These are phyloP conservation scores for Pelvicachromis taeniatus DNA, from an alignment of 2,113 vertebrate species.

Conservation along the genomic window DNA sequence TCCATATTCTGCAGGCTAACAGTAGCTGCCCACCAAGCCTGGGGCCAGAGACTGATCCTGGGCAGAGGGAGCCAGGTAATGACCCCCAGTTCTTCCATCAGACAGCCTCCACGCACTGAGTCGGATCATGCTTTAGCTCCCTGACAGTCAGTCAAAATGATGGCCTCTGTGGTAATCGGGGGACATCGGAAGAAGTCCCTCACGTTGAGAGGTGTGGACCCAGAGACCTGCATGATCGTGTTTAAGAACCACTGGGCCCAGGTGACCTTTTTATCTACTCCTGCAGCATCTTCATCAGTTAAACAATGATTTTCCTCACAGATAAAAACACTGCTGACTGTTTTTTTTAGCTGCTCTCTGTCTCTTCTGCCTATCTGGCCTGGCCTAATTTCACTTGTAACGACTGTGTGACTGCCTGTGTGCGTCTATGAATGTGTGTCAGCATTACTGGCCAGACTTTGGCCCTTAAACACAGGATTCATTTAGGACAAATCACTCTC, in stretches of 20 bases:
- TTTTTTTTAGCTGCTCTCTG: not conserved
- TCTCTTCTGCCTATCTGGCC: not conserved
- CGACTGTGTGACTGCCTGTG: not conserved
- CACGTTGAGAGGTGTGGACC: constrained; percentile 87
- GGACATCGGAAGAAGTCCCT: constrained; percentile 77
- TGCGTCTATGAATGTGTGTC: constrained; percentile 6
- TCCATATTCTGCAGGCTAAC: not conserved
- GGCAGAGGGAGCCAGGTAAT: not conserved
- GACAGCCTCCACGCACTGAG: not conserved
- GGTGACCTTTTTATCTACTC: not conserved
- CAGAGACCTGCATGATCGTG: constrained; percentile 97
- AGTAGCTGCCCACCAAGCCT: not conserved
- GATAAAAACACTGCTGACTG: not conserved
- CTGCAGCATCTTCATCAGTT: not conserved
- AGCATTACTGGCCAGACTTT: constrained; percentile 23
- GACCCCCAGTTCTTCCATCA: not conserved
- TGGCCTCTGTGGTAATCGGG: constrained; percentile 79
- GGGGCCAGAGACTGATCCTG: not conserved
- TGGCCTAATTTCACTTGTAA: constrained; percentile 11
- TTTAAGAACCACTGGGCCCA: constrained; percentile 98
- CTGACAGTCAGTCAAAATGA: constrained; percentile 67
- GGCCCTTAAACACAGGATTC: constrained; percentile 47
- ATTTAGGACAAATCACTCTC: constrained; percentile 38
- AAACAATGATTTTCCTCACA: not conserved
- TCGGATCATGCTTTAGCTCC: constrained; percentile 44